Evolutionary conservation across 1,140 invertebrate species (phyloP), one percentile per base, ranked within the genome.

Genomic region (Drosophila orena): DNA sequence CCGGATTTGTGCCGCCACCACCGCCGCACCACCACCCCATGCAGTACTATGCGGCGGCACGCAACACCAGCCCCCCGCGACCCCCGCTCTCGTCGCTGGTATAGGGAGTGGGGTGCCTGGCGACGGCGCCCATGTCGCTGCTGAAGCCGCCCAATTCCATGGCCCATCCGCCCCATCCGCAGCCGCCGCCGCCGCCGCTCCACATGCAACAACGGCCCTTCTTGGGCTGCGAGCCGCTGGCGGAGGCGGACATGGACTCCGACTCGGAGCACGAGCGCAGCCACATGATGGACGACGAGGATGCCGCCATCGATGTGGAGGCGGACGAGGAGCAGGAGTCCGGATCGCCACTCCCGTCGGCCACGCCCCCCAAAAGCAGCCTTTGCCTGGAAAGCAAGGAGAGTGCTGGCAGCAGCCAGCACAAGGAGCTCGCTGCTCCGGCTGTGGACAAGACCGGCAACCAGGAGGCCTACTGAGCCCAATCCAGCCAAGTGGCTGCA

Each of bases 1-100:
- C 92, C 12, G 90, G 92, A 38, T 90, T 93, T 72, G 92, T 92
- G 43, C 91, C 92, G 4, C 92, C 92, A 6, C 91, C 92, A 17
- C 93, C 94, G 4, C 94, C 94, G 34, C 94, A 93, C 69, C 92
- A 92, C 22, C 93, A 94, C 17, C 74, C 94, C 22, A 93, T 92
- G 88, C 90, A 92, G 40, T 92, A 92, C 22, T 92, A 92, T 77
- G 90, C 90, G 4, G 91, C 86, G 10, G 86, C 91, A 52, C 89
- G 92, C 57, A 91, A 90, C 70, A 91, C 84, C 43, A 92, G 91
- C 74, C 92, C 92, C 44, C 92, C 91, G 50, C 79, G 92, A 37
- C 92, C 91, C 52, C 91, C 92, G 49, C 73, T 92, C 52, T 92
- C 92, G 11, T 92, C 92, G 73, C 70, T 92, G 34, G 92, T 92